Evolutionary conservation across 2,888 invertebrate genomes (phyloP).

Genomic region (Amphiduros pacificus): DNA sequence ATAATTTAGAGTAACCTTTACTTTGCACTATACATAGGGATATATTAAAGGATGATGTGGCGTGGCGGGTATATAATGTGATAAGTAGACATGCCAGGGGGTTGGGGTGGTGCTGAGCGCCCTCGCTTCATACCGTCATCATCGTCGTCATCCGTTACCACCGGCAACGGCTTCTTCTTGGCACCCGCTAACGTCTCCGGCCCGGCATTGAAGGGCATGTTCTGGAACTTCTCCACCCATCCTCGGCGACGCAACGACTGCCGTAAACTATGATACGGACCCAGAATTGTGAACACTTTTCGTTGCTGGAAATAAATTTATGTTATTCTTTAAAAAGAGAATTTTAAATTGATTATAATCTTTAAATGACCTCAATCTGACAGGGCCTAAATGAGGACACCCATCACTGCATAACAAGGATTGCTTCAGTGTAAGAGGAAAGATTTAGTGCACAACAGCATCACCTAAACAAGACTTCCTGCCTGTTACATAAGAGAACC

Average conservation of each 20-base stretch:
- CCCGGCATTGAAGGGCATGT: slow-evolving; percentile 34
- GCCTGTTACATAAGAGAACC: too few relatives aligned
- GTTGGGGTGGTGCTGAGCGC: too few relatives aligned
- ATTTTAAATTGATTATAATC: neutral
- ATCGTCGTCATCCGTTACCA: slow-evolving; percentile 11
- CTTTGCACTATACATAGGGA: too few relatives aligned
- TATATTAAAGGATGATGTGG: too few relatives aligned
- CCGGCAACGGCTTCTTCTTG: neutral
- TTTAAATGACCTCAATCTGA: neutral
- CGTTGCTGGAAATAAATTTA: slow-evolving; percentile 40
- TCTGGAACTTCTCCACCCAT: slow-evolving; percentile 59
- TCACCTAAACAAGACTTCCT: too few relatives aligned
- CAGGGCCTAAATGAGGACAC: neutral
- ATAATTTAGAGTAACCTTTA: too few relatives aligned
- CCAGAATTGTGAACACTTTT: slow-evolving; percentile 58
- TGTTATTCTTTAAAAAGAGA: neutral
- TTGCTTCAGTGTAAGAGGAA: too few relatives aligned
- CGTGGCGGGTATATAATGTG: too few relatives aligned
- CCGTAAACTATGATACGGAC: slow-evolving; percentile 56
- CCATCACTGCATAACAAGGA: too few relatives aligned
- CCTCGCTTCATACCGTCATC: neutral
- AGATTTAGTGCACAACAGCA: too few relatives aligned
- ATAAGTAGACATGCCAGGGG: too few relatives aligned
- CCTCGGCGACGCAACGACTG: slow-evolving; percentile 52
- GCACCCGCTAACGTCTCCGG: neutral